Conservation (phyloP, 2,113 vertebrate species). For the Ciconia stormi region DNA sequence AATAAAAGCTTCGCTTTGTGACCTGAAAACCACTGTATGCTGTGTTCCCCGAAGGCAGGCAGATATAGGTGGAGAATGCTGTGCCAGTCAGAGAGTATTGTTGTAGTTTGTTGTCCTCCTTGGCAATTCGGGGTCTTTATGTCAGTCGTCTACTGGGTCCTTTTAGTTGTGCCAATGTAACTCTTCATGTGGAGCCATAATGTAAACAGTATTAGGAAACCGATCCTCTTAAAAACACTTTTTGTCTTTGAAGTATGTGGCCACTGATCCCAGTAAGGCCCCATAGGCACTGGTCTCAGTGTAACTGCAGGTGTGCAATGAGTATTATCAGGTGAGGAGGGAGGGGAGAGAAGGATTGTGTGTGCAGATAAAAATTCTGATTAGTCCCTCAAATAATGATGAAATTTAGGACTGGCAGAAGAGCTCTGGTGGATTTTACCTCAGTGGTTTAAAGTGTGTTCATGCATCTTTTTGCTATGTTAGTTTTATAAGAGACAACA, state of each 20-base stretch:
- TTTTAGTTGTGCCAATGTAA: not conserved
- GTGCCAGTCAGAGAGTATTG: not conserved
- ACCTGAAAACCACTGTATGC: not conserved
- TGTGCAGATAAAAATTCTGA: not conserved
- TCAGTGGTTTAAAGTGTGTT: not conserved
- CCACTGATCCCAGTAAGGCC: not conserved
- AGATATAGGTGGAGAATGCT: not conserved
- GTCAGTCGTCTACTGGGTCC: not conserved
- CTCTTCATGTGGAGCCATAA: not conserved
- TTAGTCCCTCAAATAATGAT: not conserved
- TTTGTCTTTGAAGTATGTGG: not conserved
- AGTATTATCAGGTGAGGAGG: not conserved
- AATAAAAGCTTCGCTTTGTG: not conserved
- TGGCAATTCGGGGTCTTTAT: not conserved
- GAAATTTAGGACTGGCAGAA: not conserved
- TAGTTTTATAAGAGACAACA: not conserved
- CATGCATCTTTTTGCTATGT: not conserved
- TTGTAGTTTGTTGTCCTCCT: not conserved
- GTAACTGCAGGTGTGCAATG: not conserved
- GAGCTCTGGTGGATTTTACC: not conserved
- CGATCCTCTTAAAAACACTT: not conserved
- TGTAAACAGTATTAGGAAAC: not conserved
- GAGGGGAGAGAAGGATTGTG: not conserved
- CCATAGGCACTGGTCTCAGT: not conserved
- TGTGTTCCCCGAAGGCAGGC: rapidly evolving